A percentile compares a stretch with the other conserved stretches of the same genome.
Conservation (phyloP, 2,113 vertebrate species). For the Corythaixoides concolor region DNA sequence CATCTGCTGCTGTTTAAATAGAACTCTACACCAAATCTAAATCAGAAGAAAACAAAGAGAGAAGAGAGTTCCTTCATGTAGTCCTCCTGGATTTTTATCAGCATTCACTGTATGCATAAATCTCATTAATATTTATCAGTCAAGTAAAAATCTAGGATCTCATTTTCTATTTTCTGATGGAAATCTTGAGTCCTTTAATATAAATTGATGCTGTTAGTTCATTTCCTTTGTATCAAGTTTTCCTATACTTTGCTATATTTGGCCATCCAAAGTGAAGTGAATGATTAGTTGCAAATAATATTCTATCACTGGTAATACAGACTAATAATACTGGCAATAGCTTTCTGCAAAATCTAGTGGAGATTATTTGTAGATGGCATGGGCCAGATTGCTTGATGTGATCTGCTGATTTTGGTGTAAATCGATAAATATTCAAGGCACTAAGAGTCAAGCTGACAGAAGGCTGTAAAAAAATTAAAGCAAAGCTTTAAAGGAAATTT, state of each 20-base stretch:
- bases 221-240: background rate
- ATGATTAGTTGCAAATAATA: background rate
- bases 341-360: background rate
- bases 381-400: background rate
- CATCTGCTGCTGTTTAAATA: background rate
- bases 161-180: conserved; percentile 1
- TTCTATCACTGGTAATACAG: background rate
- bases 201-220: background rate
- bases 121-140: background rate
- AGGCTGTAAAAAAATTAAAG: background rate
- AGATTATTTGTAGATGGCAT: background rate
- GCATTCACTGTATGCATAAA: background rate
- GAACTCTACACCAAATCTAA: background rate
- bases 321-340: background rate
- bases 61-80: background rate
- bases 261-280: background rate
- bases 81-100: background rate
- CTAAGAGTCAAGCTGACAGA: background rate
- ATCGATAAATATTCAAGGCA: background rate
- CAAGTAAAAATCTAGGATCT: background rate
- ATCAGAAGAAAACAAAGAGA: background rate
- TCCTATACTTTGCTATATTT: background rate
- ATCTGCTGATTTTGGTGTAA: background rate
- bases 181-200: background rate
- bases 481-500: background rate